Evolutionary conservation across 1,140 invertebrate species (phyloP).

Genomic region (Anastrepha obliqua): DNA sequence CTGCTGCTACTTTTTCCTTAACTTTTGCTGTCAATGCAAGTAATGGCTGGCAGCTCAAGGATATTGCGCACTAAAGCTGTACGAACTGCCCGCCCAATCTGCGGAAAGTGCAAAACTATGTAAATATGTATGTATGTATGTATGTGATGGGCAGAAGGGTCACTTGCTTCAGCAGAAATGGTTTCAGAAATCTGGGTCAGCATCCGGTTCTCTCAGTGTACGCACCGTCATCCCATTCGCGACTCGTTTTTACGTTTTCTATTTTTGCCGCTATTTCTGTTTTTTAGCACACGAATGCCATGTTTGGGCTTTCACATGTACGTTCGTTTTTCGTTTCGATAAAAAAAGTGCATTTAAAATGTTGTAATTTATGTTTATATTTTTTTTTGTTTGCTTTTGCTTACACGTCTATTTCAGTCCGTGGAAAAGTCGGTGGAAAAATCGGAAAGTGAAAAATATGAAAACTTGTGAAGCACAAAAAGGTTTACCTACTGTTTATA

Average conservation of each 20-base stretch:
- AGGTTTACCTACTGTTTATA: neutral
- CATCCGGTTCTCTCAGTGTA: neutral
- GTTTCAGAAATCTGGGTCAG: constrained; percentile 10
- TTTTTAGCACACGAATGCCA: constrained; percentile 16
- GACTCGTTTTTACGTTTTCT: neutral
- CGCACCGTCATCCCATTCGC: neutral
- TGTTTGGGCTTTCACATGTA: neutral
- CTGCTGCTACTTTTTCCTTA: neutral
- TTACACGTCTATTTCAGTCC: neutral
- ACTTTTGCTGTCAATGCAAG: neutral
- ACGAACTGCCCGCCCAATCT: neutral
- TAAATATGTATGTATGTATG: no score
- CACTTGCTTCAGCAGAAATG: no score
- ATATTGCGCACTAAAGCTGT: constrained; percentile 10
- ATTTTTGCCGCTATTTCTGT: neutral
- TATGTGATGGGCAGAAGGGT: neutral
- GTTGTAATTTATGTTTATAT: neutral
- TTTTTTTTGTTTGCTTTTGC: neutral
- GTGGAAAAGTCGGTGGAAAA: neutral
- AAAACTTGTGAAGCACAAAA: constrained; percentile 5
- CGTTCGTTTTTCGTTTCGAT: neutral
- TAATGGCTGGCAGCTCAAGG: constrained; percentile 18
- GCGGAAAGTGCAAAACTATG: neutral
- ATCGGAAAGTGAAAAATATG: constrained; percentile 16
- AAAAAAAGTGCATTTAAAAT: constrained; percentile 1